Base-by-base conservation (phyloP, 2,113 vertebrate genomes). In the Phrynosoma blainvillii region DNA sequence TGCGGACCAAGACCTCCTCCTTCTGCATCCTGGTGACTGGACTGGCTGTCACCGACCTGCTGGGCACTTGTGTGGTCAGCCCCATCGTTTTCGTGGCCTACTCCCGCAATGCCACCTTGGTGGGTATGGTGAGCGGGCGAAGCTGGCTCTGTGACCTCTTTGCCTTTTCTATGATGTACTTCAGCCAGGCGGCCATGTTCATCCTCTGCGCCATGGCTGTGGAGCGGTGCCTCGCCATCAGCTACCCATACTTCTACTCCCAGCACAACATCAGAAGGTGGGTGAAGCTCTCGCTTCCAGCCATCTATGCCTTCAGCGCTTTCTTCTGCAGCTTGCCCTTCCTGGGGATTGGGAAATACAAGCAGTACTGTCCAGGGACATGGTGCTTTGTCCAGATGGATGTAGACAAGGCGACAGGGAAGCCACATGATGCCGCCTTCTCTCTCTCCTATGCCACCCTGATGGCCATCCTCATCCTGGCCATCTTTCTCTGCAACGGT, bases 331-430 rank as follows among this genome's bases (percentile, higher is more conserved):
- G 97, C 0, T 83, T 98, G 95, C 98, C 98, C 0, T 94, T 97
- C 84, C 1, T 90, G 2, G 97, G 97, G n/a, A 93, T 96, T 0
- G 98, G 98, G 7, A 95, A 95, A 11, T 97, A 97, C 92, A 96
- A 98, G 88, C 98, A 98, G 94, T 99, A 98, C 85, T 98, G 98
- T 79, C 98, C 98, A 0, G 98, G 98, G 5, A 98, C 98, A 0
- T 99, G 98, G 98, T 98, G 98, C 87, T 99, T 98, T 88, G 97
- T 99, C 59, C 95, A 97, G 85, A 97, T 99, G 98, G 97, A 80
- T 8, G 20, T 20, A 1, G 78, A 73, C 18, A 54, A 71, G 42
- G 16, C 2, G 79, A 0, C 87, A 82, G 90, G 85, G 23, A 1
- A n/a, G 90, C 0, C 94, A 95, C 32, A 27, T 2, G 71, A 52